Conservation (phyloP, 2,797 vertebrate species). For the Forpus xanthops region DNA sequence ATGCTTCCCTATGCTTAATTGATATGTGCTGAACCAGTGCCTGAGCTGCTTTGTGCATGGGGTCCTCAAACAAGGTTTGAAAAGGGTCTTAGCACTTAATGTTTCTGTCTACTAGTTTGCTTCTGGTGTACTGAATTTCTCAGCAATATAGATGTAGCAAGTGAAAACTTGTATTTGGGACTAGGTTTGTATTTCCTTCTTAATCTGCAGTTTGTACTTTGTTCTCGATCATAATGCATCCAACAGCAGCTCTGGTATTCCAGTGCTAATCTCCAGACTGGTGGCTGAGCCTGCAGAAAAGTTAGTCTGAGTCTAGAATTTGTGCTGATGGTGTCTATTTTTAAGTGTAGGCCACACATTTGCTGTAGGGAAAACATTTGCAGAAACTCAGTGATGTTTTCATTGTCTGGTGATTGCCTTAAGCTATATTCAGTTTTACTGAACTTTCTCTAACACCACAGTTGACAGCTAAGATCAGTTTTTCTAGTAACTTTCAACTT, state of each 20-base stretch:
- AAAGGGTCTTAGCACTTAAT: not conserved
- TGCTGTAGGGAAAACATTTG: not conserved
- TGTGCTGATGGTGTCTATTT: not conserved
- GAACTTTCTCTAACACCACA: not conserved
- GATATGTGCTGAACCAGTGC: not conserved
- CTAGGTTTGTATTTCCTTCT: not conserved
- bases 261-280: not conserved
- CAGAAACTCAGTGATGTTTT: not conserved
- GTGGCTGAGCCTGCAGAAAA: not conserved
- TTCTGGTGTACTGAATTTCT: not conserved
- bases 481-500: not conserved
- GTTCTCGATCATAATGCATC: accelerated
- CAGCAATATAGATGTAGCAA: not conserved
- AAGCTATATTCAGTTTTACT: not conserved
- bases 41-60: not conserved
- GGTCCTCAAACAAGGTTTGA: not conserved
- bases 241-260: not conserved
- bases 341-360: not conserved
- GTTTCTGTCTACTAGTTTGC: not conserved
- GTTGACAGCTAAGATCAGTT: not conserved
- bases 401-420: not conserved
- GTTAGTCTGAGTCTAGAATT: not conserved
- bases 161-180: not conserved
- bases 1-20: accelerated
- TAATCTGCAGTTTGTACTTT: not conserved